phyloP scores from a whole-genome alignment of 1,140 invertebrate genomes.

The Ylistrum balloti region DNA sequence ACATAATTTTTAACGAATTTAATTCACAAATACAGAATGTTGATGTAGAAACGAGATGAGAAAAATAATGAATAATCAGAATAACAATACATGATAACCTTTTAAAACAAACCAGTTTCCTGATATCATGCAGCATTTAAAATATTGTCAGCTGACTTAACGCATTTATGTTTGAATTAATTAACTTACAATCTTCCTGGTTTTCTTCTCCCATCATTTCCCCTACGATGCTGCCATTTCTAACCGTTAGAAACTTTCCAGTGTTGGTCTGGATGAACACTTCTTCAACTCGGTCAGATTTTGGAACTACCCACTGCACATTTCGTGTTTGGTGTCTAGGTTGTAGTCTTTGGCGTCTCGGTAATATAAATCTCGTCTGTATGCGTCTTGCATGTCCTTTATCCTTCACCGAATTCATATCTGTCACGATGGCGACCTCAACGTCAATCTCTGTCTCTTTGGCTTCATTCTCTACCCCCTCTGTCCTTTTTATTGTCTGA shows the following conservation, averaged over 20 bases:
- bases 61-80: no score
- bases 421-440: background rate
- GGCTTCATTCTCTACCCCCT: background rate
- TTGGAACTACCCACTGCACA: background rate
- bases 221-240: background rate
- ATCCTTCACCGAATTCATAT: background rate
- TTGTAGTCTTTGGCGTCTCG: background rate
- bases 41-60: no score
- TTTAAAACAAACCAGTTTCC: no score
- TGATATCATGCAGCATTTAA: no score
- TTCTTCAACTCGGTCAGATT: background rate
- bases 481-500: background rate
- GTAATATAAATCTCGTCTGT: background rate
- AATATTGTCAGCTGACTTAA: no score
- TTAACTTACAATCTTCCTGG: background rate
- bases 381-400: background rate
- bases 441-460: background rate
- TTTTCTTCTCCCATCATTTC: background rate
- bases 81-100: no score
- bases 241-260: background rate
- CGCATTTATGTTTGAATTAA: no score
- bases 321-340: background rate
- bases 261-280: background rate
- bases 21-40: no score
- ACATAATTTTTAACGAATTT: no score